A percentile compares a stretch with the other conserved stretches of the same genome.
Evolutionary conservation across 2,797 vertebrate genomes (phyloP).

Genomic region (Rhyacichthys aspro): DNA sequence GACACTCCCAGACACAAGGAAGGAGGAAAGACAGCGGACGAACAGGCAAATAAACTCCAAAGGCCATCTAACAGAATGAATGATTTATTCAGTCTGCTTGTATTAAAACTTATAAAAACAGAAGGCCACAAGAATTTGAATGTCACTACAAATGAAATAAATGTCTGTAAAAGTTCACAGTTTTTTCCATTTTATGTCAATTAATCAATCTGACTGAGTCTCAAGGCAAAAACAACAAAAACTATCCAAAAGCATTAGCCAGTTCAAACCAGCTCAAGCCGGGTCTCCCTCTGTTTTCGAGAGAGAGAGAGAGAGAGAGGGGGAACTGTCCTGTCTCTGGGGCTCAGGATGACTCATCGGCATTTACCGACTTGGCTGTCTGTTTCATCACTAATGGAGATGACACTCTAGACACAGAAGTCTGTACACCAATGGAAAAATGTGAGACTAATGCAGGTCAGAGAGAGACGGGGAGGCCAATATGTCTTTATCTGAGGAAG

Average conservation of each 20-base stretch:
- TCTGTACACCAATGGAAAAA: constrained; percentile 17
- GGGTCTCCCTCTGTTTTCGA: constrained; percentile 19
- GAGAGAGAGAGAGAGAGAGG: constrained; percentile 23
- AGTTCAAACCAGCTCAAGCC: constrained; percentile 32
- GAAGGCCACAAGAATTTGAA: too few relatives aligned
- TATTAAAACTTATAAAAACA: background rate
- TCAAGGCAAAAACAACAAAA: constrained; percentile 2
- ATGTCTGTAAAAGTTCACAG: too few relatives aligned
- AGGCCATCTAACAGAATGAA: background rate
- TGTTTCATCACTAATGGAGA: constrained; percentile 53
- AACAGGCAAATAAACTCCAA: constrained; percentile 25
- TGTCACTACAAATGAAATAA: too few relatives aligned
- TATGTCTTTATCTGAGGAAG: constrained; percentile 24
- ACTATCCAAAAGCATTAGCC: constrained; percentile 12
- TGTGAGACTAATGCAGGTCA: constrained; percentile 57
- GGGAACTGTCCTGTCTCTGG: constrained; percentile 50
- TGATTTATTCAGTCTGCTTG: constrained; percentile 8
- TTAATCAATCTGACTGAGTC: background rate
- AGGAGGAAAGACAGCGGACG: constrained; percentile 33
- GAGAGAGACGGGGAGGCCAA: constrained; percentile 27
- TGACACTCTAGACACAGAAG: constrained; percentile 50
- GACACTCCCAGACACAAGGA: constrained; percentile 28
- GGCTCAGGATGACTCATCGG: constrained; percentile 73
- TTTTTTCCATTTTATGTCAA: too few relatives aligned
- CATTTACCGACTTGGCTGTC: constrained; percentile 63